phyloP scores from a whole-genome alignment of 2,888 invertebrate species.

The Drosophila subsilvestris region DNA sequence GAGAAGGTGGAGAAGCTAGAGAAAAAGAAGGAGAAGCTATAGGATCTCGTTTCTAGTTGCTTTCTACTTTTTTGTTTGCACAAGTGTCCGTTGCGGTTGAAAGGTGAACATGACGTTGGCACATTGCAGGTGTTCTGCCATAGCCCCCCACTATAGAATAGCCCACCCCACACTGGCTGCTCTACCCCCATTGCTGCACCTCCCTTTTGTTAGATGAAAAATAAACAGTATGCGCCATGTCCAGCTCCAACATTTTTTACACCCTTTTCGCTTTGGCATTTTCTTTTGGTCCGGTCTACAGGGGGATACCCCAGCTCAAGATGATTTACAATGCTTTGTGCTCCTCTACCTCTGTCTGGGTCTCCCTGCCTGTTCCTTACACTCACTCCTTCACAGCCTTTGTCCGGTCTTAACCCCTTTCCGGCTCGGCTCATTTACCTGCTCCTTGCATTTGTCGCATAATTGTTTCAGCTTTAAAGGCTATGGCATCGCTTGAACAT shows the following conservation, averaged over 20 bases:
- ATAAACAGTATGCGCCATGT: constrained; percentile 72
- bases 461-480: constrained; percentile 59
- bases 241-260: constrained; percentile 36
- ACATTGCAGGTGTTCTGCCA: constrained; percentile 39
- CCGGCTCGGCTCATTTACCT: constrained; percentile 59
- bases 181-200: constrained; percentile 33
- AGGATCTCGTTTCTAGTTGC: constrained; percentile 37
- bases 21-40: constrained; percentile 9
- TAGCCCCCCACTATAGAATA: neutral
- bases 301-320: constrained; percentile 41
- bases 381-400: neutral
- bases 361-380: constrained; percentile 2
- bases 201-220: constrained; percentile 65
- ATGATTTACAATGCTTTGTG: constrained; percentile 70
- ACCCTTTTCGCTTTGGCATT: constrained; percentile 23
- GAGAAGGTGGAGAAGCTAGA: neutral
- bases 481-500: constrained; percentile 54
- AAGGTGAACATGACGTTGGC: constrained; percentile 65
- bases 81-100: constrained; percentile 77
- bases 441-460: constrained; percentile 65
- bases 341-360: constrained; percentile 27
- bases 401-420: neutral
- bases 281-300: constrained; percentile 7
- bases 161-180: neutral
- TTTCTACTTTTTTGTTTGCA: constrained; percentile 58